Evolutionary conservation across 35 echinoderm and acorn worm genomes (phyloP).

Genomic region (Diadema setosum): DNA sequence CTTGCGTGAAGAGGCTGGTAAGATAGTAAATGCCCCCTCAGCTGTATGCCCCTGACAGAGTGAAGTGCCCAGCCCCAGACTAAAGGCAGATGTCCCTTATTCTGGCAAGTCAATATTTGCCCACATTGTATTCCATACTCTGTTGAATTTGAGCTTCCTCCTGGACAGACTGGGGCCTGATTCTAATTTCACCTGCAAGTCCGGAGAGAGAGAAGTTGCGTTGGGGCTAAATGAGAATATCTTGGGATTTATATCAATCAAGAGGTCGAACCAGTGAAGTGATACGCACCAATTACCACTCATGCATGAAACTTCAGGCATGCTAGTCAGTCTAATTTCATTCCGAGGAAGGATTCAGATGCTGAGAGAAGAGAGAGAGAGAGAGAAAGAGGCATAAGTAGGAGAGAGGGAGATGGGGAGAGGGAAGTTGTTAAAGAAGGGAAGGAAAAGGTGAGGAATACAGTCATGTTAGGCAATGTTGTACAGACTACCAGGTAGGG

Average conservation of each 20-base stretch:
- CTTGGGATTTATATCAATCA: slow-evolving; percentile 5
- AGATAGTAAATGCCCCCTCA: no score
- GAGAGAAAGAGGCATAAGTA: background rate
- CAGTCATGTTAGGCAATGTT: background rate
- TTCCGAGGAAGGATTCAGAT: no score
- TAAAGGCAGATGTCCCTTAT: no score
- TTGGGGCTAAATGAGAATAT: background rate
- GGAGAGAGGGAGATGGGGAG: background rate
- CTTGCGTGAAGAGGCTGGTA: no score
- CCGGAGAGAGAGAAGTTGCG: background rate
- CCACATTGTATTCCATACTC: no score
- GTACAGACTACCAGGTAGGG: background rate
- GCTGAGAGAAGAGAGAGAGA: background rate
- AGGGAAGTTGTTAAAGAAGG: background rate
- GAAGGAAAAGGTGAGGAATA: background rate
- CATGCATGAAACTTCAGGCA: slow-evolving; percentile 10
- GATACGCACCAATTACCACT: background rate
- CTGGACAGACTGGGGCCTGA: background rate
- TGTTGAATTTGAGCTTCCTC: no score
- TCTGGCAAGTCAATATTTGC: no score
- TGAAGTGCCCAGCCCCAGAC: no score
- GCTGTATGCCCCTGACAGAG: no score
- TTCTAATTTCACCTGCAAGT: slow-evolving; percentile 7
- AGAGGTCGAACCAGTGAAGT: background rate
- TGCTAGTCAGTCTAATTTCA: background rate